A percentile compares a stretch with the other conserved stretches of the same genome.
Evolutionary conservation across 2,113 vertebrate genomes (phyloP).

Genomic region (Pipa parva): DNA sequence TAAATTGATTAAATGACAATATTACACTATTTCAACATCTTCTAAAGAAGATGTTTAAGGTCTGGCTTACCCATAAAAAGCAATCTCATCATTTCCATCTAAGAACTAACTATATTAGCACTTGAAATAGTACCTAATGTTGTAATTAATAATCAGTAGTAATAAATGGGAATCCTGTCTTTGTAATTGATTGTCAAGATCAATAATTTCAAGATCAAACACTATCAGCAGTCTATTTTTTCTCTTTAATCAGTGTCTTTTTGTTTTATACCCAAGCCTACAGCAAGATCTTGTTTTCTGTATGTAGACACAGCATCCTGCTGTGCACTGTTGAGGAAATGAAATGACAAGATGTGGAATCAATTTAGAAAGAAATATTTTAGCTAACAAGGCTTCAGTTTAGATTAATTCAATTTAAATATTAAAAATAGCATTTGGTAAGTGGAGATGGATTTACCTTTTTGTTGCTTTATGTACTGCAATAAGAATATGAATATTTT

Average conservation of each 20-base stretch:
- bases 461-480: too few species aligned
- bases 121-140: conserved; percentile 24
- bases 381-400: conserved; percentile 66
- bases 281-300: conserved; percentile 76
- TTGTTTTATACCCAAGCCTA: conserved; percentile 76
- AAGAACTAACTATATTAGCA: too few species aligned
- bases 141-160: conserved; percentile 50
- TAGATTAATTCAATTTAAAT: conserved; percentile 64
- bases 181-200: conserved; percentile 63
- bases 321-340: conserved; percentile 78
- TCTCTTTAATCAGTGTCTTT: conserved; percentile 67
- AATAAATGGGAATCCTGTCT: conserved; percentile 54
- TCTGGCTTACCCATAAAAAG: too few species aligned
- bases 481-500: too few species aligned
- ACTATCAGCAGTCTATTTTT: conserved; percentile 62
- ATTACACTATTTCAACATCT: too few species aligned
- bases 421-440: conserved; percentile 57
- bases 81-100: too few species aligned
- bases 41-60: too few species aligned
- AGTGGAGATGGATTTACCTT: neutral
- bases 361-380: conserved; percentile 66
- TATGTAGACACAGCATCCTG: conserved; percentile 73
- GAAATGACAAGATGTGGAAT: conserved; percentile 72
- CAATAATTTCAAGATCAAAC: conserved; percentile 75
- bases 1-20: too few species aligned